Conservation (phyloP, 2,113 vertebrate genomes). For the Ptilonorhynchus violaceus region DNA sequence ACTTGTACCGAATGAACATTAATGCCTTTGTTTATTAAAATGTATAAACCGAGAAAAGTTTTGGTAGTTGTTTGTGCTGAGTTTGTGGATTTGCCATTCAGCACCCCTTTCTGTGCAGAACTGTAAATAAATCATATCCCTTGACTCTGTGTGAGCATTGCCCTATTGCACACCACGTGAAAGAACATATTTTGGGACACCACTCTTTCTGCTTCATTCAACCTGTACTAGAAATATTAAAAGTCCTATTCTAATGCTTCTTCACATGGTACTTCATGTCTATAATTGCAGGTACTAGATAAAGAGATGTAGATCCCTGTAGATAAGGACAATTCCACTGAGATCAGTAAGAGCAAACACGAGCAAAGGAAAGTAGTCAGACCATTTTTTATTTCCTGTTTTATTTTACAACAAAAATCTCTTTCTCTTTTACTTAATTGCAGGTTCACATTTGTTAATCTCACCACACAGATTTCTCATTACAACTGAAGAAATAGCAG, state of each 20-base stretch:
- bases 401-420: background rate
- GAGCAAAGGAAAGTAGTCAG: background rate
- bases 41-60: background rate
- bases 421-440: background rate
- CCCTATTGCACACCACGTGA: background rate
- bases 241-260: background rate
- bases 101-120: background rate
- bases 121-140: background rate
- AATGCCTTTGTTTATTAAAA: background rate
- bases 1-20: background rate
- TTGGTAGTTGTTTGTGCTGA: no score
- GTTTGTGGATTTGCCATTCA: background rate
- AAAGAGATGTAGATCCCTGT: background rate
- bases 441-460: background rate
- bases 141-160: background rate
- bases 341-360: background rate
- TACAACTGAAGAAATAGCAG: background rate
- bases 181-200: background rate
- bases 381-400: background rate
- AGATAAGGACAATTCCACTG: background rate
- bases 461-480: background rate
- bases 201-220: background rate
- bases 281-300: background rate
- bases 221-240: background rate
- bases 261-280: background rate